Conservation (phyloP, 2,113 vertebrate species). For the Eurypyga helias region DNA sequence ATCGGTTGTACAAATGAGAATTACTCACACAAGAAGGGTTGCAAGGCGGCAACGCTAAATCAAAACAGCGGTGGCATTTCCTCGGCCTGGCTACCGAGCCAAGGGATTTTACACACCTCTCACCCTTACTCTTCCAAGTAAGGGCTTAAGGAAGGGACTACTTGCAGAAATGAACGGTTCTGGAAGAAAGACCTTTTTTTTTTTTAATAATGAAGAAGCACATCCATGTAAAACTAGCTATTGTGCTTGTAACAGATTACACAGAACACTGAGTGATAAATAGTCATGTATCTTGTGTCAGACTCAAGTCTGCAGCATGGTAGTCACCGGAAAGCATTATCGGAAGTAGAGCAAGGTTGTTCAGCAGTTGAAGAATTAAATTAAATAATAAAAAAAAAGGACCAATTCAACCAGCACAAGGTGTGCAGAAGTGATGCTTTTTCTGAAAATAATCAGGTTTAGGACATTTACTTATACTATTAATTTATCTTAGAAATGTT, state of each 20-base stretch:
- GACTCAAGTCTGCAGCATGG: not conserved
- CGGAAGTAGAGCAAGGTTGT: not conserved
- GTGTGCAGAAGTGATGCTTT: accelerated
- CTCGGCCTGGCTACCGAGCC: not conserved
- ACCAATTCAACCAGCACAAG: not conserved
- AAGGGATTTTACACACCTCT: not conserved
- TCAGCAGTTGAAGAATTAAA: not conserved
- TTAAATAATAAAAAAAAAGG: not conserved
- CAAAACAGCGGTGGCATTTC: not conserved
- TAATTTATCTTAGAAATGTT: not conserved
- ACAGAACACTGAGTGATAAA: constrained; percentile 38
- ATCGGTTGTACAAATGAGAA: not conserved
- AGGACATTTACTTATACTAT: not conserved
- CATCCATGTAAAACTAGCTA: constrained; percentile 23
- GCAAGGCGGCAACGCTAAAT: not conserved
- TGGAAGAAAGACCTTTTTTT: not conserved
- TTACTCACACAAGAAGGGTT: not conserved
- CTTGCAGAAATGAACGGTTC: not conserved
- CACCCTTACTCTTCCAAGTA: not conserved
- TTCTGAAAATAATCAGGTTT: not conserved
- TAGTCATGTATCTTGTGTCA: constrained; percentile 39
- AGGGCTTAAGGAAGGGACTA: not conserved
- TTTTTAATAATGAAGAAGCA: not conserved
- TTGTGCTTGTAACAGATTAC: constrained; percentile 41
- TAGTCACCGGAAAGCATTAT: not conserved